Conservation (phyloP, 1,140 invertebrate genomes). For the Heliconius himera region DNA sequence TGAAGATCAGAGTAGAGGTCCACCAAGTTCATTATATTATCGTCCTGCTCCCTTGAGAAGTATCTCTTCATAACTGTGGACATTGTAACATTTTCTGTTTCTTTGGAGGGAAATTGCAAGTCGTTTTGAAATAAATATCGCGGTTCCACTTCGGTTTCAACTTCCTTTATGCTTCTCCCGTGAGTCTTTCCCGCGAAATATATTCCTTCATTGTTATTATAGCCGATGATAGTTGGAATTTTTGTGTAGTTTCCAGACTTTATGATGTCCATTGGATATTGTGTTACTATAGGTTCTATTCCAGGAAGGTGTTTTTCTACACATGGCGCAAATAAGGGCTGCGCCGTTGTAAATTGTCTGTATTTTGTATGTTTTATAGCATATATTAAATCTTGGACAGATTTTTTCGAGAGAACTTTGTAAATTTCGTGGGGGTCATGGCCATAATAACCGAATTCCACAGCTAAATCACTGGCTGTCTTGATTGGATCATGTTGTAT, state of each 20-base stretch:
- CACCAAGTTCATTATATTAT: slow-evolving; percentile 64
- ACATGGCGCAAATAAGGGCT: slow-evolving; percentile 69
- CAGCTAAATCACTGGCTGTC: slow-evolving; percentile 64
- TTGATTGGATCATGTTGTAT: slow-evolving; percentile 68
- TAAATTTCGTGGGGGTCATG: slow-evolving; percentile 67
- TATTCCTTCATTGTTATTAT: slow-evolving; percentile 73
- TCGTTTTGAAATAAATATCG: slow-evolving; percentile 54
- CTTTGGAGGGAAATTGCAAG: slow-evolving; percentile 58
- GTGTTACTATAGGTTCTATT: slow-evolving; percentile 58
- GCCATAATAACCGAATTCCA: slow-evolving; percentile 65
- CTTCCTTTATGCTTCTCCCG: slow-evolving; percentile 54
- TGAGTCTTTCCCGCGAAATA: slow-evolving; percentile 66
- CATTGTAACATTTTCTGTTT: slow-evolving; percentile 52
- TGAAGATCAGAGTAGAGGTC: slow-evolving; percentile 71
- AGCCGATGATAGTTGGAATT: slow-evolving; percentile 74
- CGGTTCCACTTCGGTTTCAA: slow-evolving; percentile 41
- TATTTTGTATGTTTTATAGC: slow-evolving; percentile 54
- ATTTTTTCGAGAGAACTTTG: slow-evolving; percentile 58
- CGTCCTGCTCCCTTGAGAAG: slow-evolving; percentile 57
- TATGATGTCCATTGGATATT: slow-evolving; percentile 66
- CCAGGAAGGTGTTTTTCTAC: slow-evolving; percentile 65
- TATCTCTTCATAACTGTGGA: slow-evolving; percentile 56
- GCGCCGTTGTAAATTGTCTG: slow-evolving; percentile 57
- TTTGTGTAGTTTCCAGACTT: slow-evolving; percentile 68
- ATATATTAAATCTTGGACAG: slow-evolving; percentile 57